Evolutionary conservation across 2,888 invertebrate species (phyloP), one percentile per base, ranked within the genome.

Genomic region (Lacanobia wlatinum): DNA sequence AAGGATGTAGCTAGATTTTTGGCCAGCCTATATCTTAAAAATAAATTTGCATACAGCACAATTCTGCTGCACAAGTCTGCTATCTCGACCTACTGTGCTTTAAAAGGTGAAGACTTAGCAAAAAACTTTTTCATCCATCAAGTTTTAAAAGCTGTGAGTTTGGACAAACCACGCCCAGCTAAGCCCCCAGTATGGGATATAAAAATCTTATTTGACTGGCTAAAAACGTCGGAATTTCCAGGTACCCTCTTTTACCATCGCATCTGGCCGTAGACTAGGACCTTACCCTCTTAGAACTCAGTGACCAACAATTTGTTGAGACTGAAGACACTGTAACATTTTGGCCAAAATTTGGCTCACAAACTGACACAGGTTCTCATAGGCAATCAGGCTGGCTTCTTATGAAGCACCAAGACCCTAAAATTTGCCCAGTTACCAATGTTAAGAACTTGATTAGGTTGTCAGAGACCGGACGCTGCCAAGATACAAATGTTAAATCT

Each of bases 131-230:
- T n/a, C n/a, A n/a, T n/a, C n/a, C n/a, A n/a, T n/a, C 71, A 65
- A 40, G 43, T 71, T 56, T 62, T 56, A 28, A 76, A 74, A 58
- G 84, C 82, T 68, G 28, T 79, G n/a, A n/a, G 1, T 34, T 53
- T 67, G n/a, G n/a, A n/a, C n/a, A n/a, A n/a, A n/a, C 76, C 64
- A 34, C 63, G 28, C 3, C 38, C 63, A 63, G 8, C 38, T 28
- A 64, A 71, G 7, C 55, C 23, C 28, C 58, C 16, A 14, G 8
- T 66, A 46, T 66, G 62, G n/a, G 60, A 66, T 23, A 65, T 68
- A 12, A 50, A 70, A 18, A 3, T 75, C 14, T 43, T 78, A n/a
- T 74, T 58, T 70, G 53, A 76, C 14, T 81, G 72, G 73, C 23
- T 78, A 21, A 70, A 52, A 40, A 46, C n/a, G 9, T 18, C 34